These are phyloP conservation scores for Phrynocephalus guinanensis DNA, from an alignment of 2,797 vertebrate genomes.

Conservation along the genomic window DNA sequence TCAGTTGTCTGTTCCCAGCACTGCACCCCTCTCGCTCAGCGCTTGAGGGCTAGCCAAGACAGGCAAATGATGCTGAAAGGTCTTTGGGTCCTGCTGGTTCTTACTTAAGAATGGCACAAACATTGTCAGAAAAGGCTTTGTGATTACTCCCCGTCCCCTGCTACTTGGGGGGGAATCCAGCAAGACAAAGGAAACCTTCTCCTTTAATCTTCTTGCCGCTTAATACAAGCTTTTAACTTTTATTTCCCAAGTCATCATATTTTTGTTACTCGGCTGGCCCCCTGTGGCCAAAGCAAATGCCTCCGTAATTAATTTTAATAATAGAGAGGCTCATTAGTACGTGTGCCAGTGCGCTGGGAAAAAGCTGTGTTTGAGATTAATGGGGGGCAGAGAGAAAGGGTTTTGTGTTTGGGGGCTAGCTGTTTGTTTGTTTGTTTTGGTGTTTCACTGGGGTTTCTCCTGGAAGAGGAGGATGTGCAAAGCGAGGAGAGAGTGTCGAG, in stretches of 20 bases:
- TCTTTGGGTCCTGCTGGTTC: neutral
- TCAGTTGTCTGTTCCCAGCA: too few relatives aligned
- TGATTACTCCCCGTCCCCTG: neutral
- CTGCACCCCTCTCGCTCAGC: neutral
- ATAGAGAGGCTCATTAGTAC: conserved; percentile 52
- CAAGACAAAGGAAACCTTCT: conserved; percentile 22
- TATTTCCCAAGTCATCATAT: conserved; percentile 46
- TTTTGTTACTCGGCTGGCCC: conserved; percentile 40
- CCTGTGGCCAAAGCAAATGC: conserved; percentile 49
- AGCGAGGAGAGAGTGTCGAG: rapidly evolving
- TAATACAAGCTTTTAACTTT: conserved; percentile 55
- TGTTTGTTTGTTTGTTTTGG: conserved; percentile 9
- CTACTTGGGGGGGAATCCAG: conserved; percentile 13
- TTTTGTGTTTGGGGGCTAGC: neutral
- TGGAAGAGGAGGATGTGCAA: neutral
- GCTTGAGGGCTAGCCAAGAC: neutral
- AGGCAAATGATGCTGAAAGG: conserved; percentile 29
- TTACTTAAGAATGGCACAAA: conserved; percentile 29
- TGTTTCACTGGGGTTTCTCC: conserved; percentile 21
- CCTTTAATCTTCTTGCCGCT: conserved; percentile 43
- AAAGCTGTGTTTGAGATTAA: conserved; percentile 6
- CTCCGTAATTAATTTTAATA: conserved; percentile 70
- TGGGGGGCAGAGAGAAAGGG: neutral
- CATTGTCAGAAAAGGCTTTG: neutral
- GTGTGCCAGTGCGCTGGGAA: conserved; percentile 40